Evolutionary conservation across 2,797 vertebrate genomes (phyloP).

Genomic region (Ispidina lecontei): DNA sequence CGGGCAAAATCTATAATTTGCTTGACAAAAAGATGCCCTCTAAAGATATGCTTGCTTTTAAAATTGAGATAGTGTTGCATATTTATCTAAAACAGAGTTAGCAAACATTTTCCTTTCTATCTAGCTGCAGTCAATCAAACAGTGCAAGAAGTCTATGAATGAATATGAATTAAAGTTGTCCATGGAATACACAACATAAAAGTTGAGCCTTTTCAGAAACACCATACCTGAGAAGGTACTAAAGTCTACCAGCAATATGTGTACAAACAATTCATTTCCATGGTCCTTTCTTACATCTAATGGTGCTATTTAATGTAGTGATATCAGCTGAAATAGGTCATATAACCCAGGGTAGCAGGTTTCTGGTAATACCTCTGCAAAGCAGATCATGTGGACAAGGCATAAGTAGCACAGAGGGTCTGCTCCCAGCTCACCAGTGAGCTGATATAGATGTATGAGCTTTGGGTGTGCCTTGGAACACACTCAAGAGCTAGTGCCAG

Average conservation of each 20-base stretch:
- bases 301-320: background rate
- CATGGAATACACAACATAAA: background rate
- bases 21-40: slow-evolving; percentile 51
- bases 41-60: slow-evolving; percentile 11
- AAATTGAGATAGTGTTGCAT: background rate
- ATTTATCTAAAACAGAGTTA: background rate
- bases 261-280: background rate
- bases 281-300: background rate
- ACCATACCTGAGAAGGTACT: background rate
- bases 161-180: background rate
- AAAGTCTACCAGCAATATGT: background rate
- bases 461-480: fast-evolving
- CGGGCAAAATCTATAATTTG: slow-evolving; percentile 67
- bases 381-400: fast-evolving
- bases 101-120: slow-evolving; percentile 22
- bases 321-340: background rate
- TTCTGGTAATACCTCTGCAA: background rate
- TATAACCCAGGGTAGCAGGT: background rate
- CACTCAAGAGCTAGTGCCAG: background rate
- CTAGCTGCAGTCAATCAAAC: slow-evolving; percentile 17
- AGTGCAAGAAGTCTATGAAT: background rate
- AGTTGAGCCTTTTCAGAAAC: background rate
- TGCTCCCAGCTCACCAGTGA: background rate
- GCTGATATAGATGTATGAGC: background rate
- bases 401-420: background rate